Evolutionary conservation across 2,113 vertebrate genomes (phyloP).

Genomic region (Caloenas nicobarica): DNA sequence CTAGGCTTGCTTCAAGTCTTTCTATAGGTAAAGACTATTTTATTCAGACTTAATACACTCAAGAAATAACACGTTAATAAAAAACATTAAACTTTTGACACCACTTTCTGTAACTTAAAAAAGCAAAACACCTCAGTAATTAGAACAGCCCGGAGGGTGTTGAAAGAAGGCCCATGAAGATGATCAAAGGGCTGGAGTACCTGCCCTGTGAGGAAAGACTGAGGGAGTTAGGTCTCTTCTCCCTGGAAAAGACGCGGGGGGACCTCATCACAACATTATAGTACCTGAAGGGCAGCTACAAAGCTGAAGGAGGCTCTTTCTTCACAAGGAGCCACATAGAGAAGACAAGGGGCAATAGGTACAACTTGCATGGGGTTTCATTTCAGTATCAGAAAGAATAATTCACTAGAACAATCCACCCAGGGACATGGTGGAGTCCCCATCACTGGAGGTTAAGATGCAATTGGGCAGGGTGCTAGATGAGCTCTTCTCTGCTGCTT

Average conservation of each 20-base stretch:
- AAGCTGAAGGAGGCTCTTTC: neutral
- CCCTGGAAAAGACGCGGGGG: too few species aligned
- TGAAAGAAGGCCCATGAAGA: neutral
- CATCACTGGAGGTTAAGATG: neutral
- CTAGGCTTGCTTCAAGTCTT: neutral
- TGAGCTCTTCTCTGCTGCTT: neutral
- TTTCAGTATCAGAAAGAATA: neutral
- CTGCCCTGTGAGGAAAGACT: too few species aligned
- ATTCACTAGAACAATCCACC: neutral
- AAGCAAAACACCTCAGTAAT: neutral
- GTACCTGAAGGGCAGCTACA: too few species aligned
- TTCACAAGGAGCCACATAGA: neutral
- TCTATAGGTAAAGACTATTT: neutral
- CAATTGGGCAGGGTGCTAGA: neutral
- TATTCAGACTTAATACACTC: neutral
- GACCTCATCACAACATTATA: too few species aligned
- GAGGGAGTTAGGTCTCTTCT: too few species aligned
- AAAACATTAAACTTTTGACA: neutral
- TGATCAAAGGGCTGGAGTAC: neutral
- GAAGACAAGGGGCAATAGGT: neutral
- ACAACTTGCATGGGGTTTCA: neutral
- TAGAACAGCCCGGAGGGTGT: neutral
- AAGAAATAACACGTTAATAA: neutral
- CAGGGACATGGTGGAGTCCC: accelerated
- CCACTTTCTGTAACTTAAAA: neutral